phyloP scores from a whole-genome alignment of 64 coral and sea anemone species.

The Catalaphyllia jardinei region DNA sequence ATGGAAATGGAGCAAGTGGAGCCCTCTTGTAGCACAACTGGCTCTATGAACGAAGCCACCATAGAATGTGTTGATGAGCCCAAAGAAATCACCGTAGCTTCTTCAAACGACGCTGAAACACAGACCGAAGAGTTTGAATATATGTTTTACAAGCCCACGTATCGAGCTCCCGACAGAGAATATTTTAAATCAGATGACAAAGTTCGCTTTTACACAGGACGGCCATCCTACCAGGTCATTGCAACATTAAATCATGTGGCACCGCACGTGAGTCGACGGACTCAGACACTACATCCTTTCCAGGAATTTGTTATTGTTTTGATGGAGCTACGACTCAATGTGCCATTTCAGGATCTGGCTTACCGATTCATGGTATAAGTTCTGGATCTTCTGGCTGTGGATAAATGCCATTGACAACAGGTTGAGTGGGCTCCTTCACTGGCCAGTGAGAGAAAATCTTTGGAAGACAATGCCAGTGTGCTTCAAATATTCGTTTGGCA shows the following conservation, averaged over 20 bases:
- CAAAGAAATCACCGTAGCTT: no score
- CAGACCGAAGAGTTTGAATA: conserved; percentile 50
- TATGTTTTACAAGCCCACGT: conserved; percentile 34
- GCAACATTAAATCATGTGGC: conserved; percentile 25
- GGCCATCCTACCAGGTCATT: conserved; percentile 38
- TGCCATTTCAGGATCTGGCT: no score
- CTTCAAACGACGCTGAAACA: conserved; percentile 17
- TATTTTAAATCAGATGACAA: conserved; percentile 44
- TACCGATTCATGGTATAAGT: no score
- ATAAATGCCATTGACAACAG: no score
- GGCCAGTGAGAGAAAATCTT: conserved; percentile 32
- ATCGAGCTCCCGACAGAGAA: conserved; percentile 19
- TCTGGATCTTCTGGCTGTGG: no score
- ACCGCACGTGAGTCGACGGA: neutral
- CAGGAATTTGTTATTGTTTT: conserved; percentile 35
- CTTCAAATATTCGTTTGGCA: conserved; percentile 27
- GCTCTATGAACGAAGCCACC: neutral
- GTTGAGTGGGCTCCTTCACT: conserved; percentile 10
- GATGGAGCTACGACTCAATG: no score
- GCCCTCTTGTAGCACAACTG: conserved; percentile 7
- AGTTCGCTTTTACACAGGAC: conserved; percentile 57
- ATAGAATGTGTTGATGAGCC: neutral
- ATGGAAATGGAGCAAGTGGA: neutral
- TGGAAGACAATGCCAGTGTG: conserved; percentile 50
- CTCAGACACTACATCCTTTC: neutral